Conservation (phyloP, 53 echinoderm and acorn worm genomes). For the Glandiceps talaboti region DNA sequence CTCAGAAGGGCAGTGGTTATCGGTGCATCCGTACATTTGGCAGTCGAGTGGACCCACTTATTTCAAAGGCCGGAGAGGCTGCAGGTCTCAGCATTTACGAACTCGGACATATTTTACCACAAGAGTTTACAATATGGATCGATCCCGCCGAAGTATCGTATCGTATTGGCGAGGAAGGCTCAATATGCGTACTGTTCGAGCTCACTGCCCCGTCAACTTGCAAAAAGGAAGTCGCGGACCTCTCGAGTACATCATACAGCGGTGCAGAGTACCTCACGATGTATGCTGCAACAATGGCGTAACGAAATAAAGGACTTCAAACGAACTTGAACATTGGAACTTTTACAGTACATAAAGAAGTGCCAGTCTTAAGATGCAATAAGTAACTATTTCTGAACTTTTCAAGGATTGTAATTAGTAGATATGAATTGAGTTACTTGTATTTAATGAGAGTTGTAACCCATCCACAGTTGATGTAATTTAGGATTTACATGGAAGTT, state of each 20-base stretch:
- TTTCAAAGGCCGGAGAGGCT: constrained; percentile 47
- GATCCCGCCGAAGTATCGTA: constrained; percentile 67
- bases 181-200: constrained; percentile 65
- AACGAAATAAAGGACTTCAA: no score
- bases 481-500: no score
- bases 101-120: constrained; percentile 36
- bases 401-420: no score
- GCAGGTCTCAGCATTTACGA: constrained; percentile 29
- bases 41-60: constrained; percentile 59
- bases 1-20: constrained; percentile 58
- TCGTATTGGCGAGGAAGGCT: constrained; percentile 77
- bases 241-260: neutral
- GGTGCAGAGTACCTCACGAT: neutral
- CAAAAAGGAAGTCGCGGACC: neutral
- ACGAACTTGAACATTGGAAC: neutral
- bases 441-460: no score
- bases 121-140: constrained; percentile 68
- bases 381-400: no score
- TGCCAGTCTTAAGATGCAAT: no score
- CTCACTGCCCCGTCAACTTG: constrained; percentile 14
- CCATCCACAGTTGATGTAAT: no score
- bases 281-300: neutral
- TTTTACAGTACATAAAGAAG: no score
- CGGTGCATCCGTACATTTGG: constrained; percentile 63
- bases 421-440: no score